phyloP scores from a whole-genome alignment of 1,140 invertebrate species.

The Yoshiicerus persimilis region DNA sequence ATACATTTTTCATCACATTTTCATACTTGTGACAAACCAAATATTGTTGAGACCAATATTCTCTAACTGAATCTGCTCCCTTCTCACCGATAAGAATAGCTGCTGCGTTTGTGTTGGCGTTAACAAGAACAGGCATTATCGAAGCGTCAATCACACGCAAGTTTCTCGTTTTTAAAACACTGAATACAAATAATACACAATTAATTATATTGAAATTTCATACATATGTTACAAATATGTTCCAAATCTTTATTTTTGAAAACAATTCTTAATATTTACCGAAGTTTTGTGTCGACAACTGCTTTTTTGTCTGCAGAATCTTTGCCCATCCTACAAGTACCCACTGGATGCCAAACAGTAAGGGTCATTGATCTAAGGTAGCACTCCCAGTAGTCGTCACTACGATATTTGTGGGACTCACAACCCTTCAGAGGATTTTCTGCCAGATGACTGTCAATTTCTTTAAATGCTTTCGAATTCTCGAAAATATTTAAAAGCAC shows the following conservation, averaged over 20 bases:
- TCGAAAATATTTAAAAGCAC: not conserved
- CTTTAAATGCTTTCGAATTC: conserved; percentile 32
- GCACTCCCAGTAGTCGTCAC: conserved; percentile 81
- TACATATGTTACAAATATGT: not conserved
- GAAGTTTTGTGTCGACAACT: conserved; percentile 51
- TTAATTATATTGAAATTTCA: not conserved
- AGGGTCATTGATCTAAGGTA: conserved; percentile 79
- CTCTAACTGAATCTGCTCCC: conserved; percentile 77
- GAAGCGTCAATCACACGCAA: not conserved
- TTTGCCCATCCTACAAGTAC: conserved; percentile 54
- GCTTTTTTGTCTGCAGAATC: conserved; percentile 42
- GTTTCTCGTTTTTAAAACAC: not conserved
- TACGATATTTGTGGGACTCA: conserved; percentile 67
- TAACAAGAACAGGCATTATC: conserved; percentile 72
- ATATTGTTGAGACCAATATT: conserved; percentile 63
- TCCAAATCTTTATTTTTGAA: conserved; percentile 14
- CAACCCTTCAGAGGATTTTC: conserved; percentile 67
- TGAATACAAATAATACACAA: not conserved
- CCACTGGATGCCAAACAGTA: conserved; percentile 60
- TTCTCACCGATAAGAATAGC: conserved; percentile 84
- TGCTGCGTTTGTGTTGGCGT: conserved; percentile 81
- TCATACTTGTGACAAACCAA: not conserved
- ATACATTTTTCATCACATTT: not conserved
- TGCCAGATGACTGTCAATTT: not conserved
- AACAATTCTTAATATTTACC: conserved; percentile 40